phyloP scores from a whole-genome alignment of 2,888 invertebrate species.

The Pegoplata infirma region DNA sequence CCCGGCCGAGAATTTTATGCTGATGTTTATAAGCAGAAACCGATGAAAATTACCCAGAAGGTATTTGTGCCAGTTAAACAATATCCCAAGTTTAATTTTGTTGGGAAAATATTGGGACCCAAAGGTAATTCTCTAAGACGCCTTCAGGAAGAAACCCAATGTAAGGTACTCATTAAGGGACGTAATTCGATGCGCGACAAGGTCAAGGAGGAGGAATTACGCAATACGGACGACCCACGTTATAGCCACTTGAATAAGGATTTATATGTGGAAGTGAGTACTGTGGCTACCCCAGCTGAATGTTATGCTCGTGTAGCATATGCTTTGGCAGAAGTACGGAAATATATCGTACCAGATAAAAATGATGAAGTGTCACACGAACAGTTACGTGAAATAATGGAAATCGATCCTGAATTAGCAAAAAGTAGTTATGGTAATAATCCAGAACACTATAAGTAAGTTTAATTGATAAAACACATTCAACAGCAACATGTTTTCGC shows the following conservation, averaged over 20 bases:
- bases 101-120: slow-evolving; percentile 94
- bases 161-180: slow-evolving; percentile 95
- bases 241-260: slow-evolving; percentile 92
- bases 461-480: not conserved
- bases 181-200: slow-evolving; percentile 95
- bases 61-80: slow-evolving; percentile 78
- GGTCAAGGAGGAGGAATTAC: slow-evolving; percentile 87
- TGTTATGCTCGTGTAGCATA: slow-evolving; percentile 90
- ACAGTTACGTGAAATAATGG: slow-evolving; percentile 86
- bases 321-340: slow-evolving; percentile 87
- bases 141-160: slow-evolving; percentile 94
- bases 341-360: slow-evolving; percentile 80
- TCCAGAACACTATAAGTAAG: slow-evolving; percentile 44
- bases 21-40: slow-evolving; percentile 84
- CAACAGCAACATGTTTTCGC: not conserved
- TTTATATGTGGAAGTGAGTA: slow-evolving; percentile 91
- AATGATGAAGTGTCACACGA: slow-evolving; percentile 89
- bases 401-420: slow-evolving; percentile 64
- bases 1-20: slow-evolving; percentile 84
- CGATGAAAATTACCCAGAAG: slow-evolving; percentile 75
- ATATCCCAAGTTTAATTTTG: slow-evolving; percentile 89
- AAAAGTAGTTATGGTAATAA: slow-evolving; percentile 54
- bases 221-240: slow-evolving; percentile 90
- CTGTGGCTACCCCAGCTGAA: slow-evolving; percentile 90
- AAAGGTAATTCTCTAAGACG: slow-evolving; percentile 95